These are phyloP conservation scores for Slavum lentiscoides DNA, from an alignment of 2,888 invertebrate genomes.

Conservation along the genomic window DNA sequence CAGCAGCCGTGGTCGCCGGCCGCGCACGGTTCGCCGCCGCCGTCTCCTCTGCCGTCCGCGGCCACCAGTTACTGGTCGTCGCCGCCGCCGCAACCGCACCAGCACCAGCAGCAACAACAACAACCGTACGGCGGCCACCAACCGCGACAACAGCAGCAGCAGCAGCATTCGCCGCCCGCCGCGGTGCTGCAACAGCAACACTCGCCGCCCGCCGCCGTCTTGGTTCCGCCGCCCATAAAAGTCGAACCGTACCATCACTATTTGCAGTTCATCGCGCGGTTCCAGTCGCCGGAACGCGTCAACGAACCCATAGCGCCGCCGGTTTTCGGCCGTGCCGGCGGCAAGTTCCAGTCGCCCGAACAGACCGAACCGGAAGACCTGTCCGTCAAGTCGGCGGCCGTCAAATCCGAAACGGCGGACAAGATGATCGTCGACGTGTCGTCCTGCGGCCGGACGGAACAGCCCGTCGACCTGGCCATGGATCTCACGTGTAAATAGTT, in stretches of 20 bases:
- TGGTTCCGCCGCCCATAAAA: conserved; percentile 55
- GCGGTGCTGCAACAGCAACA: background rate
- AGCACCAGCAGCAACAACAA: too few relatives aligned
- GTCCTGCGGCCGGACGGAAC: too few relatives aligned
- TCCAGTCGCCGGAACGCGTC: conserved; percentile 30
- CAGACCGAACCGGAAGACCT: conserved; percentile 92
- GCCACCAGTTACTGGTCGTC: conserved; percentile 60
- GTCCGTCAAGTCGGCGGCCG: conserved; percentile 66
- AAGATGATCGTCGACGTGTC: background rate
- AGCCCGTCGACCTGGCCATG: conserved; percentile 24
- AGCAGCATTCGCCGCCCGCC: too few relatives aligned
- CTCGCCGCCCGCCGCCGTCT: conserved; percentile 59
- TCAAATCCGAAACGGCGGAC: background rate
- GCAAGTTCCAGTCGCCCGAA: conserved; percentile 65
- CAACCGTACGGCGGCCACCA: too few relatives aligned
- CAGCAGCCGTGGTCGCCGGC: conserved; percentile 16
- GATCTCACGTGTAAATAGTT: conserved; percentile 50
- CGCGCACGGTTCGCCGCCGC: conserved; percentile 59
- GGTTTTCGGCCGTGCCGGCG: background rate
- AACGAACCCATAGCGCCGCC: background rate
- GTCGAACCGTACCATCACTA: conserved; percentile 58
- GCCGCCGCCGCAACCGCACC: conserved; percentile 33
- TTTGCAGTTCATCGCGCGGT: conserved; percentile 45
- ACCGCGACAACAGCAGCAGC: too few relatives aligned
- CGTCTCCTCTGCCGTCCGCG: conserved; percentile 64